Percentiles rank a stretch among this genome's conserved stretches.
These are phyloP conservation scores for Scleropages formosus DNA, from an alignment of 2,797 vertebrate genomes.

Conservation along the genomic window DNA sequence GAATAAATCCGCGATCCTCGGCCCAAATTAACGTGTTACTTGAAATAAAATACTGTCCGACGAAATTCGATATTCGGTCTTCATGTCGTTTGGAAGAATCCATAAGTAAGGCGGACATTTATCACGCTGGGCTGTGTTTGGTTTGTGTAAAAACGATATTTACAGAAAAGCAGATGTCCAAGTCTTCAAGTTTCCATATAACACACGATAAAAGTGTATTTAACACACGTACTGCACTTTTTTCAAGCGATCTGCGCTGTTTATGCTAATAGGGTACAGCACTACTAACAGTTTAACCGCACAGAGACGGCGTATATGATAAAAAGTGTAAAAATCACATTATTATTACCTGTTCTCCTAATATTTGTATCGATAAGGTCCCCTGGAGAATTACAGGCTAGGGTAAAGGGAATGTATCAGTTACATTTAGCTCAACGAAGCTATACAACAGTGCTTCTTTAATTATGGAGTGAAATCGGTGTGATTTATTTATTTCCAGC, in stretches of 20 bases:
- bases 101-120: too few relatives aligned
- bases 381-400: background rate
- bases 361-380: background rate
- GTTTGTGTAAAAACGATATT: background rate
- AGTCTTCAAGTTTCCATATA: background rate
- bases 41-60: background rate
- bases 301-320: slow-evolving; percentile 8
- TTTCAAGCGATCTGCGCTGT: background rate
- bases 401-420: background rate
- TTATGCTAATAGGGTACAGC: background rate
- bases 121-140: too few relatives aligned
- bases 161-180: background rate
- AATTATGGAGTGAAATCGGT: slow-evolving; percentile 11
- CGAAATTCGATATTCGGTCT: too few relatives aligned
- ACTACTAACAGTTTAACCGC: background rate
- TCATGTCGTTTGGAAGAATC: background rate
- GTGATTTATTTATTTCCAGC: slow-evolving; percentile 16
- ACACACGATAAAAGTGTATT: background rate
- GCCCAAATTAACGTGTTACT: background rate
- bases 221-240: background rate
- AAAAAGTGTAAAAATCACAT: background rate
- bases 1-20: background rate
- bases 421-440: slow-evolving; percentile 6
- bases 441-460: slow-evolving; percentile 18
- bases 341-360: background rate